Evolutionary conservation across 1,140 invertebrate species (phyloP).

Genomic region (Drosophila pectinifera): DNA sequence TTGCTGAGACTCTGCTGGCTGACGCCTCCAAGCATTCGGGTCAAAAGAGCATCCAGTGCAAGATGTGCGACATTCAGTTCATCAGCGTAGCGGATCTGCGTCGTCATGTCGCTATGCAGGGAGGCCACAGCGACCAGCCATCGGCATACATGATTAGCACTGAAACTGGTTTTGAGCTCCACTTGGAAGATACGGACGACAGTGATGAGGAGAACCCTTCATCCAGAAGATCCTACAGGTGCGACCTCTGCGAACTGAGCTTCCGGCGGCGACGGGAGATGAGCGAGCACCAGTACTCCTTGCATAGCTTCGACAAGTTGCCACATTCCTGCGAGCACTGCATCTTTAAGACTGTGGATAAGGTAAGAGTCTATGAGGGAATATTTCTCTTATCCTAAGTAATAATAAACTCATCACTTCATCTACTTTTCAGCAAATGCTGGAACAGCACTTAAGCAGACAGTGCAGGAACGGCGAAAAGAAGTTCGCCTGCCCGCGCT

Average conservation of each 20-base stretch:
- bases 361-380: conserved; percentile 14
- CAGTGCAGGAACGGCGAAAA: conserved; percentile 65
- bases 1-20: conserved; percentile 67
- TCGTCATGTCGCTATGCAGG: conserved; percentile 53
- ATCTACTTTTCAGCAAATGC: conserved; percentile 29
- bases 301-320: conserved; percentile 69
- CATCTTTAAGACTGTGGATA: conserved; percentile 64
- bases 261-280: conserved; percentile 62
- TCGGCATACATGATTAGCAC: conserved; percentile 71
- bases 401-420: too few species aligned
- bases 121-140: conserved; percentile 24
- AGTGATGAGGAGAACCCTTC: conserved; percentile 55
- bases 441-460: conserved; percentile 51
- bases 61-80: conserved; percentile 69
- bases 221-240: conserved; percentile 35
- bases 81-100: conserved; percentile 61
- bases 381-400: too few species aligned
- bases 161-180: conserved; percentile 64
- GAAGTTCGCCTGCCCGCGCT: conserved; percentile 58
- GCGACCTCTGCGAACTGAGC: conserved; percentile 57
- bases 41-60: conserved; percentile 66
- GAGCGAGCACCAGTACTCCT: conserved; percentile 67
- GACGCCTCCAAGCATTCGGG: conserved; percentile 64
- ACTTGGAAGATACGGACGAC: conserved; percentile 74
- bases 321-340: conserved; percentile 63